These are phyloP conservation scores for Solea senegalensis DNA, from an alignment of 2,113 vertebrate species.

Conservation along the genomic window DNA sequence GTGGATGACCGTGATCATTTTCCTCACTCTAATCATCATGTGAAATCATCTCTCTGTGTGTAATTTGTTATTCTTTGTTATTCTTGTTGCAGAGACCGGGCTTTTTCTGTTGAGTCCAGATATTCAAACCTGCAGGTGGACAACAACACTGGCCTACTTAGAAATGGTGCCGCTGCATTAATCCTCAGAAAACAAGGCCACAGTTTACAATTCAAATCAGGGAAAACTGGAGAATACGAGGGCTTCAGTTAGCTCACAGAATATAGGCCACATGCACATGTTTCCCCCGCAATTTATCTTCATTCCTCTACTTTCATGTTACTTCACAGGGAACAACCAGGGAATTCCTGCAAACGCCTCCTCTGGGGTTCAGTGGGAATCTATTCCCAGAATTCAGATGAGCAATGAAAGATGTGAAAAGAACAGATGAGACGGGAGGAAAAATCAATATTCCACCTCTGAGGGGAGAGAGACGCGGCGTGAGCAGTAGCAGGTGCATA, in stretches of 20 bases:
- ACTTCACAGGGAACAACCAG: constrained; percentile 34
- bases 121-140: constrained; percentile 3
- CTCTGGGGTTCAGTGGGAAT: constrained; percentile 22
- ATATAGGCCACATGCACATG: background rate
- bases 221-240: background rate
- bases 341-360: constrained; percentile 42
- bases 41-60: no score
- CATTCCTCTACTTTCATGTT: constrained; percentile 18
- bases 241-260: background rate
- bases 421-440: constrained; percentile 30
- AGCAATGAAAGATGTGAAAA: constrained; percentile 27
- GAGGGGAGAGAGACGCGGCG: constrained; percentile 1
- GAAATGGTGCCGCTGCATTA: background rate
- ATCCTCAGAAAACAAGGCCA: constrained; percentile 41
- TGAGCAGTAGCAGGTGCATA: constrained; percentile 18
- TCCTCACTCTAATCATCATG: no score
- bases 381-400: constrained; percentile 47
- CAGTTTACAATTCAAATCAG: background rate
- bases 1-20: no score
- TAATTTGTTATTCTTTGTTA: no score
- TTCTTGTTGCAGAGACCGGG: no score
- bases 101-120: no score
- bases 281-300: constrained; percentile 29
- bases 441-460: constrained; percentile 50
- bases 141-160: background rate